Conservation (phyloP, 2,888 invertebrate genomes). For the Scaptomyza cyrtandrae region DNA sequence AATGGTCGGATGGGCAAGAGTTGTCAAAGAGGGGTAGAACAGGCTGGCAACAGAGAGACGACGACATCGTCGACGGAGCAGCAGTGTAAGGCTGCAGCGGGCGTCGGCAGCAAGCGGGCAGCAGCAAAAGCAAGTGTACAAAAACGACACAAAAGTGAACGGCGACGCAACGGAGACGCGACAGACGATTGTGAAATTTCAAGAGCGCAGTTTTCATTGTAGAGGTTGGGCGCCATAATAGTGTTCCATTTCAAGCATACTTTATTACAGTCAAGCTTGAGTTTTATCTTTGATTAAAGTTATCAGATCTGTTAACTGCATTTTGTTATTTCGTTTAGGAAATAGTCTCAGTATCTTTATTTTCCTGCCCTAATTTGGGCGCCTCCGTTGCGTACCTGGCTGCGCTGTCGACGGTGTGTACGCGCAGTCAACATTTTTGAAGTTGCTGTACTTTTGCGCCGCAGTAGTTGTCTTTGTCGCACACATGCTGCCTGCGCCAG, state of each 20-base stretch:
- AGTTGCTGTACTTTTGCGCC: slow-evolving; percentile 80
- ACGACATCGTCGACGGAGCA: slow-evolving; percentile 43
- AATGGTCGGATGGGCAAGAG: slow-evolving; percentile 1
- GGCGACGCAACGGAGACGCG: slow-evolving; percentile 77
- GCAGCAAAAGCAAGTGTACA: slow-evolving; percentile 71
- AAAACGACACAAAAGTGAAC: slow-evolving; percentile 78
- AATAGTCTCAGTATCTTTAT: background rate
- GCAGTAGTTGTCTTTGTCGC: slow-evolving; percentile 79
- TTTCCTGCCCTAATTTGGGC: slow-evolving; percentile 45
- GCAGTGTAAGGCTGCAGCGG: slow-evolving; percentile 45
- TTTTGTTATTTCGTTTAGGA: background rate
- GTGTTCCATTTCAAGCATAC: background rate
- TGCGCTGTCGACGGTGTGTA: slow-evolving; percentile 56
- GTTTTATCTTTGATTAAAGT: background rate
- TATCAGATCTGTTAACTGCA: too few species aligned
- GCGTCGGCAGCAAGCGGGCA: slow-evolving; percentile 68
- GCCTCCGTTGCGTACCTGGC: slow-evolving; percentile 26
- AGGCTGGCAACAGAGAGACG: slow-evolving; percentile 63
- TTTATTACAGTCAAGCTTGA: background rate
- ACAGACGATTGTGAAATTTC: slow-evolving; percentile 68
- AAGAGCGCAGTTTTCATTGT: slow-evolving; percentile 45
- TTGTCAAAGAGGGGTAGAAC: slow-evolving; percentile 17
- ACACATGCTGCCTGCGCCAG: slow-evolving; percentile 72
- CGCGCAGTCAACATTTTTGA: slow-evolving; percentile 76
- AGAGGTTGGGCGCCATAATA: slow-evolving; percentile 4